Evolutionary conservation across 1,140 invertebrate species (phyloP).

Genomic region (Drosophila malerkotliana): DNA sequence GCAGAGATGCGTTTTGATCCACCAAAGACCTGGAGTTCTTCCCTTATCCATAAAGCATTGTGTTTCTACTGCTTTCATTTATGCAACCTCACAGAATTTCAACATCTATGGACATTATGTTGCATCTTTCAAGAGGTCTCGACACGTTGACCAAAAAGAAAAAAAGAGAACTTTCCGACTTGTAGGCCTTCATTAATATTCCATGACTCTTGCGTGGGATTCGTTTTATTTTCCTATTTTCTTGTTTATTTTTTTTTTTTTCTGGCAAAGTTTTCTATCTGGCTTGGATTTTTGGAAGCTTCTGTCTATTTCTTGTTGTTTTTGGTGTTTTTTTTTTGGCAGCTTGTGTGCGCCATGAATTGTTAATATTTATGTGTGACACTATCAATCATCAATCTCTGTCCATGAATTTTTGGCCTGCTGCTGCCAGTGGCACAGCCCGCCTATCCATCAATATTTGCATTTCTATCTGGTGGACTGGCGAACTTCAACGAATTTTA

Average conservation of each 20-base stretch:
- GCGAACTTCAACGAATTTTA: slow-evolving; percentile 36
- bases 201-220: slow-evolving; percentile 69
- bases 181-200: slow-evolving; percentile 62
- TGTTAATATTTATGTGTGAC: slow-evolving; percentile 76
- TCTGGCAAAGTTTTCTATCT: slow-evolving; percentile 16
- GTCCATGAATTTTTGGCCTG: slow-evolving; percentile 36
- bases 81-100: slow-evolving; percentile 31
- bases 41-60: no score
- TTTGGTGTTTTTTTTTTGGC: slow-evolving; percentile 17
- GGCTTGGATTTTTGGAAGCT: slow-evolving; percentile 13
- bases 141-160: slow-evolving; percentile 45
- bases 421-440: slow-evolving; percentile 18
- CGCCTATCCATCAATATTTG: slow-evolving; percentile 69
- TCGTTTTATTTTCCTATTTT: slow-evolving; percentile 35
- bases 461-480: slow-evolving; percentile 44
- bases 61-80: slow-evolving; percentile 25
- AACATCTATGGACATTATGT: slow-evolving; percentile 13
- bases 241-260: slow-evolving; percentile 16
- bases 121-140: slow-evolving; percentile 41
- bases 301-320: slow-evolving; percentile 5
- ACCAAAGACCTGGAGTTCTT: slow-evolving; percentile 2
- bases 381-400: slow-evolving; percentile 75
- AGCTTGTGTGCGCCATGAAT: slow-evolving; percentile 69
- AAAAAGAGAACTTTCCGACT: slow-evolving; percentile 5
- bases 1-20: slow-evolving; percentile 13